Base-by-base conservation (phyloP, 1,140 invertebrate genomes). In the Acromyrmex heyeri region DNA sequence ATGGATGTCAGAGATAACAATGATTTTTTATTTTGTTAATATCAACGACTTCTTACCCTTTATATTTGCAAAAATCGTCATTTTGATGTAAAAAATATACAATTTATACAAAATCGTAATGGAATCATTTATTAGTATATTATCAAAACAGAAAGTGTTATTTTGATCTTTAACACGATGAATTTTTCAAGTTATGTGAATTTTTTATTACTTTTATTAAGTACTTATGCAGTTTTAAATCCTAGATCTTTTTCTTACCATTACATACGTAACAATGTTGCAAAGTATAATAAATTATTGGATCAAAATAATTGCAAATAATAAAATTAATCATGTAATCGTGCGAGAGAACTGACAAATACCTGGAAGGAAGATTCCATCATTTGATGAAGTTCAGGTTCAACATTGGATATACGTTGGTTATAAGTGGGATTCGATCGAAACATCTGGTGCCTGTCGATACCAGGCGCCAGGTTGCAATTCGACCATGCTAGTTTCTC, bases 301-400 rank as follows among this genome's bases (percentile, higher is more conserved):
- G 7, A 75, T 30, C 7, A 27, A 59, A 62, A 62, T 34, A 75
- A 21, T 21, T 10, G 18, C 21, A 75, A 44, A 21, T 38, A 57
- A 73, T 38, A n/a, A 24, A 61, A 27, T 27, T 18, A 27, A 76
- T 18, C 3, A 5, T 44, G 6, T 7, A 62, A 64, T 18, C 7
- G 4, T 24, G 2, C 1, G 21, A 57, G 2, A 24, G 4, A 14
- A 57, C 30, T 6, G 4, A n/a, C 6, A 34, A 5, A 87, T 93
- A 96, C 96, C 93, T 95, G 94, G 90, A 95, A 96, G 30, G 93
- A 88, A 83, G 93, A 92, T 86, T 96, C 95, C 86, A 96, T 94
- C 89, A 95, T 95, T 62, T 95, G 94, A 77, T 95, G 93, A 16
- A 95, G 75, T 73, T 95, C 95, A 3, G 92, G 87, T 30, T 95